Evolutionary conservation across 2,113 vertebrate species (phyloP).

Genomic region (Oreocharis arfaki): DNA sequence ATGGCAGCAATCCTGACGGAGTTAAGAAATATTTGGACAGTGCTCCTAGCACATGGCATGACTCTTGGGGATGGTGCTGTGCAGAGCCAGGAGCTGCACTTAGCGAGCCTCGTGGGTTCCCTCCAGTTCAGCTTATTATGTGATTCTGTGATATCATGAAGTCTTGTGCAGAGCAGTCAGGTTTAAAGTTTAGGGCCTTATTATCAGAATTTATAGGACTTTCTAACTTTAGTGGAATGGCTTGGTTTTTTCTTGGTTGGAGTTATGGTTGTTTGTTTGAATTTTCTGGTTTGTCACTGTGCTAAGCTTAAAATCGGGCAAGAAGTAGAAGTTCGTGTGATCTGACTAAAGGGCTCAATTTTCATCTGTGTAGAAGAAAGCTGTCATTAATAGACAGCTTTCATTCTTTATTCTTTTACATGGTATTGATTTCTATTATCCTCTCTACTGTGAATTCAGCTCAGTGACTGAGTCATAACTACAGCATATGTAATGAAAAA

Average conservation of each 20-base stretch:
- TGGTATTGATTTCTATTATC: constrained; percentile 4
- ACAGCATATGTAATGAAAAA: not conserved
- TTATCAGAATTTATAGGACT: not conserved
- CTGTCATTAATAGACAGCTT: not conserved
- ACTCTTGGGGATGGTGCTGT: not conserved
- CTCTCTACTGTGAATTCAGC: not conserved
- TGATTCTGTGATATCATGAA: not conserved
- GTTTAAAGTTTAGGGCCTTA: not conserved
- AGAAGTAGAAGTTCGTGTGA: not conserved
- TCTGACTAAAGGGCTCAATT: not conserved
- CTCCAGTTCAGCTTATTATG: not conserved
- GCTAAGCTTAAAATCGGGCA: not conserved
- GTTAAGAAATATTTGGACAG: not conserved
- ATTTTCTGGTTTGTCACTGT: not conserved
- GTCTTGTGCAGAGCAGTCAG: not conserved
- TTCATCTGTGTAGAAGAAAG: not conserved
- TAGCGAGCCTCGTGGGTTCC: accelerated
- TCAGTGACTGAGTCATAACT: not conserved
- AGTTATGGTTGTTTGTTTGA: not conserved
- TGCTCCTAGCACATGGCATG: not conserved
- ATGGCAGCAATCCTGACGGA: not conserved
- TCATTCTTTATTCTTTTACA: not conserved
- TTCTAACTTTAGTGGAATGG: not conserved
- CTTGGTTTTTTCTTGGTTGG: not conserved
- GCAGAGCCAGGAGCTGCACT: not conserved